These are phyloP conservation scores for Trileptium ribeirensis DNA, from an alignment of 2,888 invertebrate species.

Conservation along the genomic window DNA sequence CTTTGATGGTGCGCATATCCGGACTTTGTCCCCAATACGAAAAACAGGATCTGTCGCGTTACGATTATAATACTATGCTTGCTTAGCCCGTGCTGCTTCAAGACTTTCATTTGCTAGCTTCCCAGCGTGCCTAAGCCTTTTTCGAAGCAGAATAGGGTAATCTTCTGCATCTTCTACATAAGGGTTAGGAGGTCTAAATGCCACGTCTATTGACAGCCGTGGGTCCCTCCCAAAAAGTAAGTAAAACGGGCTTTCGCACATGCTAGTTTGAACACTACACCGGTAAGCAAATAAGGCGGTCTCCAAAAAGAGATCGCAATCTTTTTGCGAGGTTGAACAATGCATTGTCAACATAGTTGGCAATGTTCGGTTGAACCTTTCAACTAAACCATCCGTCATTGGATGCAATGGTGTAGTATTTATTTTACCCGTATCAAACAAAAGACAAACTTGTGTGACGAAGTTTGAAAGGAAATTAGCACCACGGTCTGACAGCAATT, in stretches of 20 bases:
- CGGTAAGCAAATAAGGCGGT: slow-evolving; percentile 15
- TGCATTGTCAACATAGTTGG: slow-evolving; percentile 13
- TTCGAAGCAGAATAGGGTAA: neutral
- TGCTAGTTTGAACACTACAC: neutral
- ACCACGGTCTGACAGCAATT: slow-evolving; percentile 13
- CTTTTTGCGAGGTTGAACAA: neutral
- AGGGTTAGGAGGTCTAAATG: neutral
- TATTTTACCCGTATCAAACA: slow-evolving; percentile 3
- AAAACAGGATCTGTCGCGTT: neutral
- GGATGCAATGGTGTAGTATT: slow-evolving; percentile 17
- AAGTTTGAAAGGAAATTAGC: slow-evolving; percentile 7
- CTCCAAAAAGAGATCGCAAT: slow-evolving; percentile 3
- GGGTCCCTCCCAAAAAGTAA: slow-evolving; percentile 18
- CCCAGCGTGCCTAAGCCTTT: neutral
- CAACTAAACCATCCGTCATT: neutral
- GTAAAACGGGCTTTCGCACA: slow-evolving; percentile 1
- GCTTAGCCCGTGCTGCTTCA: neutral
- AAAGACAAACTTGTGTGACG: neutral
- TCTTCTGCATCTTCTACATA: neutral
- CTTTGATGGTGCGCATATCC: neutral
- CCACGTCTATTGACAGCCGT: slow-evolving; percentile 9
- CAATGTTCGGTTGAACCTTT: slow-evolving; percentile 17
- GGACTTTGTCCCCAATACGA: neutral
- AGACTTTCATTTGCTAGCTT: neutral
- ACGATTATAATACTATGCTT: neutral